Evolutionary conservation across 2,797 vertebrate species (phyloP).

Genomic region (Schizopygopsis pylzovi): DNA sequence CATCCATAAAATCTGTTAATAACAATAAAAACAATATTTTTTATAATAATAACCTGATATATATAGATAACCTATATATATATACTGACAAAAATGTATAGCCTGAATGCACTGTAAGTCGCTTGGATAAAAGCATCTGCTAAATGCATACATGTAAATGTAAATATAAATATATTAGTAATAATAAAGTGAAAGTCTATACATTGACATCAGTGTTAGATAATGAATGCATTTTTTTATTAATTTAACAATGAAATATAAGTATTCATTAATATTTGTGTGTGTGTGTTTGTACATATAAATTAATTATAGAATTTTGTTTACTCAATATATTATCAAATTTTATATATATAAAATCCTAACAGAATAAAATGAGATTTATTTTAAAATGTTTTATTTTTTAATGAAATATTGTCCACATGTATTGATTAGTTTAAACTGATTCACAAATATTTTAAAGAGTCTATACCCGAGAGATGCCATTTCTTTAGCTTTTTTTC

Average conservation of each 20-base stretch:
- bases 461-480: not conserved
- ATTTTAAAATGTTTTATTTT: too few species aligned
- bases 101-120: too few species aligned
- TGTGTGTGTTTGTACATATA: not conserved
- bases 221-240: not conserved
- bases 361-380: too few species aligned
- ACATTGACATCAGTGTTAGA: not conserved
- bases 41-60: not conserved
- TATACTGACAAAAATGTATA: too few species aligned
- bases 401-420: too few species aligned
- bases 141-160: too few species aligned
- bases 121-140: too few species aligned
- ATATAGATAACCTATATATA: too few species aligned
- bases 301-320: not conserved
- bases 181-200: not conserved
- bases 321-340: not conserved
- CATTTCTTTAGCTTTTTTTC: not conserved
- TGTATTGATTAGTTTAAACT: not conserved
- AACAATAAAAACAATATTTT: not conserved
- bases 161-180: not conserved
- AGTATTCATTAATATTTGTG: not conserved
- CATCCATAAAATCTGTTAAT: not conserved
- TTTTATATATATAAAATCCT: not conserved
- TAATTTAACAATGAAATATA: not conserved
- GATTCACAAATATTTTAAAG: not conserved